Percentiles rank a stretch among this genome's conserved stretches.
Conservation (phyloP, 2,113 vertebrate genomes). For the Morone saxatilis region DNA sequence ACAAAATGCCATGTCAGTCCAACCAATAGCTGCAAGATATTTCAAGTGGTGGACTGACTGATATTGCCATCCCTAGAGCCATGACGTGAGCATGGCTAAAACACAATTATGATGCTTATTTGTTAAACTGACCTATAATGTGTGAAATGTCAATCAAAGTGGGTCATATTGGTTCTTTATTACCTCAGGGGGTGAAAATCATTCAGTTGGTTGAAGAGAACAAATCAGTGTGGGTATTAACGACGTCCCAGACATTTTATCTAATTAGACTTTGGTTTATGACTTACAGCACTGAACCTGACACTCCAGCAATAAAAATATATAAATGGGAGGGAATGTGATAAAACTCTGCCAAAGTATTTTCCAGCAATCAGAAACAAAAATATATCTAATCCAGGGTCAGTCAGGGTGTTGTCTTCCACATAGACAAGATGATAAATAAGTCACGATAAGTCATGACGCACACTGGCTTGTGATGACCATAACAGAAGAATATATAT, state of each 20-base stretch:
- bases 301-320: conserved; percentile 5
- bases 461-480: background rate
- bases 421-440: background rate
- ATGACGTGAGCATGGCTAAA: background rate
- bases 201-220: background rate
- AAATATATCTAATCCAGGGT: background rate
- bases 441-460: conserved; percentile 13
- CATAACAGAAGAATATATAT: background rate
- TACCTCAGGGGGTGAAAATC: background rate
- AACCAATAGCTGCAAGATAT: background rate
- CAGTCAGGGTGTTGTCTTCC: conserved; percentile 5
- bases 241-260: conserved; percentile 15
- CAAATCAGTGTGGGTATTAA: background rate
- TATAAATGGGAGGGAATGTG: conserved; percentile 11
- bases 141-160: background rate
- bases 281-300: background rate
- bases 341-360: conserved; percentile 24
- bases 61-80: background rate
- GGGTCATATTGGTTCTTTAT: background rate
- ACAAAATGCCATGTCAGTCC: background rate
- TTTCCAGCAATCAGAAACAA: conserved; percentile 51
- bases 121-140: background rate
- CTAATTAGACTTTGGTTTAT: conserved; percentile 80
- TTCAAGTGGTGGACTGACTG: background rate
- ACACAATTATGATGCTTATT: background rate